A percentile compares a stretch with the other conserved stretches of the same genome.
phyloP scores from a whole-genome alignment of 2,888 invertebrate species.

The Scaptomyza polygonia region DNA sequence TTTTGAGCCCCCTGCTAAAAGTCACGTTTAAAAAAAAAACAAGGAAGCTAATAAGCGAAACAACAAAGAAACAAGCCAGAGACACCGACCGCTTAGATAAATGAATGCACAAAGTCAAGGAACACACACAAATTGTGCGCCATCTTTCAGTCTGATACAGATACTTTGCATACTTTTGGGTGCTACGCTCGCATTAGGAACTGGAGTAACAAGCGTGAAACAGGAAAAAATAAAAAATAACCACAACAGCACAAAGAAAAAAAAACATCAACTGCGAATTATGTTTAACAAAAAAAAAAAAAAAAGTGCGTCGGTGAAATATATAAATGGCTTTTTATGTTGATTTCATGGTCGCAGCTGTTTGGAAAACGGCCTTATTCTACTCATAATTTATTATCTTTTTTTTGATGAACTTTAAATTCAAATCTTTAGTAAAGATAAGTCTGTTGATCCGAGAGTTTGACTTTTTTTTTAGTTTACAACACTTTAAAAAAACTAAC shows the following conservation, averaged over 20 bases:
- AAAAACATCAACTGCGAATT: conserved; percentile 60
- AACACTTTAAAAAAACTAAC: not conserved
- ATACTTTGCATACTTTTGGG: conserved; percentile 72
- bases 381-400: conserved; percentile 70
- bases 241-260: conserved; percentile 29
- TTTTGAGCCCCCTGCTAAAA: conserved; percentile 18
- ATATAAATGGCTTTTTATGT: conserved; percentile 79
- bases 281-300: conserved; percentile 43
- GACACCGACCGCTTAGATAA: conserved; percentile 75
- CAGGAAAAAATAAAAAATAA: conserved; percentile 32
- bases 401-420: conserved; percentile 67
- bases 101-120: conserved; percentile 57
- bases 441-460: not conserved
- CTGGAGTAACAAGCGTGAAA: conserved; percentile 71
- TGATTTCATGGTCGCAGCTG: conserved; percentile 79
- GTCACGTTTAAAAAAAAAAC: conserved; percentile 64
- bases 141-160: conserved; percentile 33
- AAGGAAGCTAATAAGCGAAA: conserved; percentile 59
- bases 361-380: conserved; percentile 43
- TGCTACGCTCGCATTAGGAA: conserved; percentile 37
- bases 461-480: not conserved
- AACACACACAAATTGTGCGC: conserved; percentile 16
- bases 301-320: conserved; percentile 41
- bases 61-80: conserved; percentile 68
- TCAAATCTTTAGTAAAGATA: conserved; percentile 60